These are phyloP conservation scores for Okamejei kenojei DNA, from an alignment of 2,797 vertebrate genomes.

Conservation along the genomic window DNA sequence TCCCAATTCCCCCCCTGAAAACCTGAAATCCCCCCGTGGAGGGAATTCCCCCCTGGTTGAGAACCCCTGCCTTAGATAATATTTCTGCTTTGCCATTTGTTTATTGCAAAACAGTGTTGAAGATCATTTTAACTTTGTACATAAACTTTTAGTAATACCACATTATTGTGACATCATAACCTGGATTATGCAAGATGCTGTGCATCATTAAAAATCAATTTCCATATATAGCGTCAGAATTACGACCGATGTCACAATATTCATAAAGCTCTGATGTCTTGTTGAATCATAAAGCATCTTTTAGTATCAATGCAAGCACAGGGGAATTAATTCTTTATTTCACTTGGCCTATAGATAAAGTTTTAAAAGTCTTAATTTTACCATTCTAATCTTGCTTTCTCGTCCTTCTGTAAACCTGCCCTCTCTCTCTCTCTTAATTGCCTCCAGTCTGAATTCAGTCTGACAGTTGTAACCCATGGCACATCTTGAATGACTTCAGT, in stretches of 20 bases:
- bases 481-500: too few relatives aligned
- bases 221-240: neutral
- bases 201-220: neutral
- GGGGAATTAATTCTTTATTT: neutral
- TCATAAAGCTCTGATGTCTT: neutral
- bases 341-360: too few relatives aligned
- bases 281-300: slow-evolving; percentile 5
- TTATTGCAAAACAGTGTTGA: neutral
- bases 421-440: too few relatives aligned
- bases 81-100: neutral
- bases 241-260: neutral
- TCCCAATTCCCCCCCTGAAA: too few relatives aligned
- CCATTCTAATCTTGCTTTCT: too few relatives aligned
- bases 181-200: neutral
- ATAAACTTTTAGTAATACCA: neutral
- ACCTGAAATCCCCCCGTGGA: too few relatives aligned
- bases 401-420: too few relatives aligned
- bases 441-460: too few relatives aligned
- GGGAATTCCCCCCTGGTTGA: too few relatives aligned
- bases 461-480: too few relatives aligned
- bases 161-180: neutral
- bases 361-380: too few relatives aligned
- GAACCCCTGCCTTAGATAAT: too few relatives aligned
- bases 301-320: neutral
- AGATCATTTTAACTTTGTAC: neutral